phyloP scores from a whole-genome alignment of 2,888 invertebrate genomes.

The Drosophila maculinotata region DNA sequence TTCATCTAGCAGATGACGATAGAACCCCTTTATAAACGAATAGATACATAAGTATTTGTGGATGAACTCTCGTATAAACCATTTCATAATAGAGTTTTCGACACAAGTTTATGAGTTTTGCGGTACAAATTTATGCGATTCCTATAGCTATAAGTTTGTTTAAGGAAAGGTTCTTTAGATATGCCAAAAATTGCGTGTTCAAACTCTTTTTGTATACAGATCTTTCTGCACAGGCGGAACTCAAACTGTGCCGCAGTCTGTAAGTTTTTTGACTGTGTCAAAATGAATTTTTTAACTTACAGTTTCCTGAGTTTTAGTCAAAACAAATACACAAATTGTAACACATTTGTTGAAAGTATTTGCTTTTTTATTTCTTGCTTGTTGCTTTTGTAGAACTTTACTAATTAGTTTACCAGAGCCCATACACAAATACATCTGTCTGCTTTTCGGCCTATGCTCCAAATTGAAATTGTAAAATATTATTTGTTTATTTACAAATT shows the following conservation, averaged over 20 bases:
- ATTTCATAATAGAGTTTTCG: conserved; percentile 62
- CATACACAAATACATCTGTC: conserved; percentile 9
- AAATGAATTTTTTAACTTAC: conserved; percentile 6
- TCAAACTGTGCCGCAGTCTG: conserved; percentile 13
- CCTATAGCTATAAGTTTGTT: conserved; percentile 36
- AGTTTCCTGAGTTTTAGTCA: conserved; percentile 26
- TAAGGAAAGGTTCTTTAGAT: conserved; percentile 10
- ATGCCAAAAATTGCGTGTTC: conserved; percentile 1
- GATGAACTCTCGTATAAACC: conserved; percentile 18
- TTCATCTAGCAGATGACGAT: conserved; percentile 37
- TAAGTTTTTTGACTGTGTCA: neutral
- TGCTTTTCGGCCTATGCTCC: conserved; percentile 14
- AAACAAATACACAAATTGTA: conserved; percentile 66
- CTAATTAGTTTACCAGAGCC: conserved; percentile 47
- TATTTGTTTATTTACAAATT: conserved; percentile 71
- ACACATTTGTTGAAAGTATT: conserved; percentile 47
- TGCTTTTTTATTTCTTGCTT: conserved; percentile 15
- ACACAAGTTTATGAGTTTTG: conserved; percentile 64
- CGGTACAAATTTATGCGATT: conserved; percentile 60
- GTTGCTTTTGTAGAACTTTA: conserved; percentile 28
- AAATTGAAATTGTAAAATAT: conserved; percentile 50
- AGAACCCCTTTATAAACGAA: conserved; percentile 24
- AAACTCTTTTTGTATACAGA: conserved; percentile 4
- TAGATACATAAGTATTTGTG: conserved; percentile 17
- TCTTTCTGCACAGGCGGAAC: too few species aligned